Evolutionary conservation across 2,113 vertebrate species (phyloP).

Genomic region (Psophia crepitans): DNA sequence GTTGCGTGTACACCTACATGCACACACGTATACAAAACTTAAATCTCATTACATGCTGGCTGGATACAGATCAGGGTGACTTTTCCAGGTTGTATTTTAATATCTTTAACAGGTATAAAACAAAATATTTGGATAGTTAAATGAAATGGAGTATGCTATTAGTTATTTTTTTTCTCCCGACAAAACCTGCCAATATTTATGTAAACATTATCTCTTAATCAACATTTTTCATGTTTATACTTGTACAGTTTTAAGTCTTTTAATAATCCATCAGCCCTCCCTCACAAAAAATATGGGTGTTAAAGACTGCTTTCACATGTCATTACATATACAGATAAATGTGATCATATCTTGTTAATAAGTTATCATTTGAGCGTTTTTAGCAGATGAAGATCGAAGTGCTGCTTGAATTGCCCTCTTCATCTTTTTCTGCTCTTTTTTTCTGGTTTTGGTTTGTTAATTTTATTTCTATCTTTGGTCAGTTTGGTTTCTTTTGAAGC

Average conservation of each 20-base stretch:
- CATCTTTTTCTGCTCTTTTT: constrained; percentile 2
- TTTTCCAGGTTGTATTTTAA: constrained; percentile 65
- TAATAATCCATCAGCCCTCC: constrained; percentile 47
- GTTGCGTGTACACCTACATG: neutral
- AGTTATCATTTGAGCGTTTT: constrained; percentile 32
- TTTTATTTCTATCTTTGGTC: neutral
- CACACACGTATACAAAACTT: neutral
- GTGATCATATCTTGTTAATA: constrained; percentile 51
- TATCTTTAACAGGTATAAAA: constrained; percentile 55
- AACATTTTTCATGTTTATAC: constrained; percentile 69
- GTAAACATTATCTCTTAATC: constrained; percentile 50
- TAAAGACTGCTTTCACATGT: constrained; percentile 49
- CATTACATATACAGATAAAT: constrained; percentile 13
- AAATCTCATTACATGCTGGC: constrained; percentile 24
- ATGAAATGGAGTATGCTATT: constrained; percentile 45
- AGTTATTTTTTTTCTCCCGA: constrained; percentile 43
- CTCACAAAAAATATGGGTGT: neutral
- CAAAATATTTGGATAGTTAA: constrained; percentile 55
- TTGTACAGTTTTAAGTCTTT: constrained; percentile 74
- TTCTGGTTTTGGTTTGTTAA: neutral
- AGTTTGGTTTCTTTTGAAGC: constrained; percentile 52
- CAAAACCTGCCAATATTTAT: constrained; percentile 67
- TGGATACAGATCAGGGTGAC: constrained; percentile 60
- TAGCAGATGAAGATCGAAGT: constrained; percentile 24
- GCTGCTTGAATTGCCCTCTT: constrained; percentile 29